Evolutionary conservation across 2,113 vertebrate species (phyloP).

Genomic region (Clarias macrocephalus): DNA sequence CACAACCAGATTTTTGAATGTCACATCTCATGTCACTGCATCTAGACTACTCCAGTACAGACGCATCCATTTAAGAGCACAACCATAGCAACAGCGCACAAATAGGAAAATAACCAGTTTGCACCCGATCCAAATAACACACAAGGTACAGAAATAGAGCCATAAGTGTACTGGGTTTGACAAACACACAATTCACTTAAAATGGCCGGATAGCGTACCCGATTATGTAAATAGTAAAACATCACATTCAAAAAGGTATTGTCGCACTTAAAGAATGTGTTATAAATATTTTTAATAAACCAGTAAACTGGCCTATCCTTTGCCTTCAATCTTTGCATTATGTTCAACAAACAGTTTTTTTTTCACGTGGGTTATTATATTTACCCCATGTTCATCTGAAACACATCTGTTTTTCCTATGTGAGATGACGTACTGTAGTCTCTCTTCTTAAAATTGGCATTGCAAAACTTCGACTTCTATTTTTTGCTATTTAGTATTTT

Average conservation of each 20-base stretch:
- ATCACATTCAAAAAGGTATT: neutral
- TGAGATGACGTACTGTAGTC: neutral
- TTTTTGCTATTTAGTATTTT: neutral
- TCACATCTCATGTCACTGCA: neutral
- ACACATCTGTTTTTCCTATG: neutral
- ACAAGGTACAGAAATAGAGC: neutral
- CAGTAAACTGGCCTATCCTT: neutral
- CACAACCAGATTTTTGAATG: neutral
- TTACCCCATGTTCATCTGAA: neutral
- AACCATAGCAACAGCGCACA: neutral
- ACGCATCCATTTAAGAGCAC: neutral
- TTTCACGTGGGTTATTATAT: neutral
- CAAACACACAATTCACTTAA: conserved; percentile 1
- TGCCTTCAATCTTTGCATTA: neutral
- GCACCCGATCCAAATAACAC: neutral
- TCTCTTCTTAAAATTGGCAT: neutral
- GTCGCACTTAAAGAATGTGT: neutral
- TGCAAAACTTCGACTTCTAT: neutral
- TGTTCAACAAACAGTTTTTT: neutral
- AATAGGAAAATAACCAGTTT: neutral
- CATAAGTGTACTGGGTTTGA: neutral
- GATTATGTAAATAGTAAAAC: neutral
- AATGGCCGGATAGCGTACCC: neutral
- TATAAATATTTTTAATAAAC: neutral
- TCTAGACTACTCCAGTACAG: neutral